Percentiles rank a stretch among this genome's conserved stretches.
phyloP scores from a whole-genome alignment of 2,113 vertebrate species.

The Mellivora capensis region DNA sequence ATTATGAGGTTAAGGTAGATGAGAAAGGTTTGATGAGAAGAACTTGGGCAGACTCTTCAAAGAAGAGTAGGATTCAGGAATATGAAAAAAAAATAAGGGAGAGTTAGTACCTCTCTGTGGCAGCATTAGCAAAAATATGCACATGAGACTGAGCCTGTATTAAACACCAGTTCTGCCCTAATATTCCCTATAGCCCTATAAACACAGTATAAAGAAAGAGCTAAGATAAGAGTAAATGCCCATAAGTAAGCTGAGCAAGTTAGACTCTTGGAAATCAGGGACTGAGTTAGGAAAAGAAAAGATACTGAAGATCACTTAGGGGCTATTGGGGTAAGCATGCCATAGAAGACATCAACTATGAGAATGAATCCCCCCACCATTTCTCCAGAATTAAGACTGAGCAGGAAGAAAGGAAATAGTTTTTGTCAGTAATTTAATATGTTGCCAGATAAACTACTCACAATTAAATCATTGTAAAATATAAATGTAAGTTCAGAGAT shows the following conservation, averaged over 20 bases:
- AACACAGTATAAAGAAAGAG: not conserved
- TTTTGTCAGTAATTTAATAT: not conserved
- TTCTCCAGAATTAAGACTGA: not conserved
- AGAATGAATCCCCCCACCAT: not conserved
- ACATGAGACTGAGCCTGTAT: not conserved
- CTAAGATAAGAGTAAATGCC: not conserved
- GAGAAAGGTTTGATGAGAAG: not conserved
- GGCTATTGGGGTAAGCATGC: rapidly evolving
- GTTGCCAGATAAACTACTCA: not conserved
- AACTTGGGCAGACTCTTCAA: not conserved
- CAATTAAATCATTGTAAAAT: not conserved
- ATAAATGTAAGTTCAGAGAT: not conserved
- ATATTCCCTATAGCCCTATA: not conserved
- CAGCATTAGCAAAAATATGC: not conserved
- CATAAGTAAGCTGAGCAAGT: not conserved
- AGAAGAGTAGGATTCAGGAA: not conserved
- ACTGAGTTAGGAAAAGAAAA: not conserved
- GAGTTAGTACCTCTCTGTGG: not conserved
- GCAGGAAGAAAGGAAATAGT: not conserved
- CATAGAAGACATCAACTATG: not conserved
- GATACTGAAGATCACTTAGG: not conserved
- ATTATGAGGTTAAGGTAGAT: not conserved
- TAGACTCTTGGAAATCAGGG: not conserved
- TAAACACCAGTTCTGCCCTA: not conserved
- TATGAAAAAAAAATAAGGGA: not conserved